Percentiles rank a stretch among this genome's conserved stretches.
Conservation (phyloP, 2,797 vertebrate genomes). For the Aratinga solstitialis region DNA sequence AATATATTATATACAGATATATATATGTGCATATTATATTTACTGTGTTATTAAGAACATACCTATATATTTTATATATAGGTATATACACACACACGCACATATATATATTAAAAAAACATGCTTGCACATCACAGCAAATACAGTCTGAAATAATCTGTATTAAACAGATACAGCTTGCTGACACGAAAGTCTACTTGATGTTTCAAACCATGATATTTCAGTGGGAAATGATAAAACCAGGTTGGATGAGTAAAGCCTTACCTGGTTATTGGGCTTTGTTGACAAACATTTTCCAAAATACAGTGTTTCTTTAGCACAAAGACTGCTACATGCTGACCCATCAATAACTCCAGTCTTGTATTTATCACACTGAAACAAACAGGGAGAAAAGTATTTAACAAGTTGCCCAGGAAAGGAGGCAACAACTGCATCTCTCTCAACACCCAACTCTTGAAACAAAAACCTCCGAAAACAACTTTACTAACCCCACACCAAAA, state of each 20-base stretch:
- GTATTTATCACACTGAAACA: conserved; percentile 93
- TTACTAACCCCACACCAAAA: neutral
- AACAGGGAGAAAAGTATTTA: neutral
- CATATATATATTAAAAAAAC: neutral
- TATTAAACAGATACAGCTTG: neutral
- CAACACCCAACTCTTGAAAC: neutral
- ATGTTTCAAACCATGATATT: neutral
- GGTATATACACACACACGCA: too few species aligned
- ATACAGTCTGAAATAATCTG: neutral
- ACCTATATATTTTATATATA: neutral
- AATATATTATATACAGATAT: neutral
- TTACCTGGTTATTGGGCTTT: conserved; percentile 91
- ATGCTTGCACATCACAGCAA: neutral
- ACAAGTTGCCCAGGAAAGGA: neutral
- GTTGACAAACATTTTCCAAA: conserved; percentile 94
- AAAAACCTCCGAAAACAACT: neutral
- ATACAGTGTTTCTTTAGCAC: conserved; percentile 92
- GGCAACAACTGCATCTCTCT: neutral
- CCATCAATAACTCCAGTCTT: conserved; percentile 93
- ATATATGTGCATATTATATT: neutral
- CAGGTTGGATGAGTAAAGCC: neutral
- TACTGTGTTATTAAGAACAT: neutral
- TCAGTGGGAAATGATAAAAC: neutral
- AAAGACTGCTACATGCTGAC: conserved; percentile 93
- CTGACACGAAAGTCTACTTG: neutral